A percentile compares a stretch with the other conserved stretches of the same genome.
Conservation (phyloP, 2,797 vertebrate genomes). For the Paedocypris micromegethes region DNA sequence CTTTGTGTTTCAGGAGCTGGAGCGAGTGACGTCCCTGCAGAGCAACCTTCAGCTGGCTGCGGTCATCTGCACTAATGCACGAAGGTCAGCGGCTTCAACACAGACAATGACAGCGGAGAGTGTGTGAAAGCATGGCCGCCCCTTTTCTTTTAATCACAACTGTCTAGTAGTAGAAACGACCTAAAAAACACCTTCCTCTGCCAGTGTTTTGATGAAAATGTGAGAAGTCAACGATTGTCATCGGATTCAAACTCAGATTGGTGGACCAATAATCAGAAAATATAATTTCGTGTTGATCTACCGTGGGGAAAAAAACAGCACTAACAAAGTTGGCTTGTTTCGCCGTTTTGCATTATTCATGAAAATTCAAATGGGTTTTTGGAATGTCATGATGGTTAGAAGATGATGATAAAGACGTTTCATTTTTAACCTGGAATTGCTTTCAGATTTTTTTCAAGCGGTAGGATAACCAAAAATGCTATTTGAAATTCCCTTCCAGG, state of each 20-base stretch:
- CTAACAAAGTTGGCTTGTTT: no score
- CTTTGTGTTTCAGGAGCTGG: slow-evolving; percentile 79
- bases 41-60: slow-evolving; percentile 88
- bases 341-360: background rate
- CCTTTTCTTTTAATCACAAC: no score
- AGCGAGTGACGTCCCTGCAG: slow-evolving; percentile 91
- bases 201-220: no score
- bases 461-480: background rate
- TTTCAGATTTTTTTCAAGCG: background rate
- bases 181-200: no score
- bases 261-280: no score
- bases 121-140: background rate
- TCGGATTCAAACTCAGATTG: no score
- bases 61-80: slow-evolving; percentile 93
- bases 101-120: background rate
- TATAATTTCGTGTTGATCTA: no score
- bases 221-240: no score
- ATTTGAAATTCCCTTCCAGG: slow-evolving; percentile 59
- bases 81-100: slow-evolving; percentile 71
- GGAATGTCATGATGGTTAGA: background rate
- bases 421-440: background rate
- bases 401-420: background rate
- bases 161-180: no score
- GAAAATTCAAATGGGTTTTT: background rate
- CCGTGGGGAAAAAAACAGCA: no score